Percentiles rank a stretch among this genome's conserved stretches.
phyloP scores from a whole-genome alignment of 2,113 vertebrate genomes.

The Erpornis zantholeuca region DNA sequence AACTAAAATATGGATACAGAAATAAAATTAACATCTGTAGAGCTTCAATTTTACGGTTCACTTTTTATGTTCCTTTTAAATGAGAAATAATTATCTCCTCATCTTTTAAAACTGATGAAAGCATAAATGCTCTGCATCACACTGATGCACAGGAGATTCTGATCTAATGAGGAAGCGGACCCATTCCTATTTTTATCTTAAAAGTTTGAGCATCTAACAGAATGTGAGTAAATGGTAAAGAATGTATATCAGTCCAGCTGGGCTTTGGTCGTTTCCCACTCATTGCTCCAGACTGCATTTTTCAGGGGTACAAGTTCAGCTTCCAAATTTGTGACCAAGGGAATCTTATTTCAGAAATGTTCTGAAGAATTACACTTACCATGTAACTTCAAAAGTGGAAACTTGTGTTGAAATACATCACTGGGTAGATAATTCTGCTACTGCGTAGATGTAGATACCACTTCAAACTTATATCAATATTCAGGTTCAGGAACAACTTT shows the following conservation, averaged over 20 bases:
- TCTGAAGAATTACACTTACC: neutral
- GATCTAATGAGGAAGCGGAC: accelerated
- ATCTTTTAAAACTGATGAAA: neutral
- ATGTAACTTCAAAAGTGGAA: neutral
- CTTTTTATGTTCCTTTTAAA: neutral
- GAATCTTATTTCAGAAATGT: neutral
- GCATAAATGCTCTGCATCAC: neutral
- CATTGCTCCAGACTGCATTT: neutral
- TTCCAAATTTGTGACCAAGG: neutral
- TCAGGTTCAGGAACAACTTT: neutral
- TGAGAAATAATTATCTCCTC: neutral
- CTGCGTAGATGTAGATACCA: accelerated
- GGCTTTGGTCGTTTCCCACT: neutral
- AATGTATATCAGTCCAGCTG: neutral
- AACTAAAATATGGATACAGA: neutral
- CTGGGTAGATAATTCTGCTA: too few species aligned
- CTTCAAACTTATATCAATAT: neutral
- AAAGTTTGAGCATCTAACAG: neutral
- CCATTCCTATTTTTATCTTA: neutral
- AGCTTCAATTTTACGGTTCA: neutral
- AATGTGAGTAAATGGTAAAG: neutral
- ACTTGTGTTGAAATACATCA: neutral
- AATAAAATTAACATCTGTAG: neutral
- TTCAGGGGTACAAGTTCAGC: neutral
- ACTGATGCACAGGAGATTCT: neutral